A percentile compares a stretch with the other conserved stretches of the same genome.
phyloP scores from a whole-genome alignment of 2,888 invertebrate species.

The Drosophila eohydei region DNA sequence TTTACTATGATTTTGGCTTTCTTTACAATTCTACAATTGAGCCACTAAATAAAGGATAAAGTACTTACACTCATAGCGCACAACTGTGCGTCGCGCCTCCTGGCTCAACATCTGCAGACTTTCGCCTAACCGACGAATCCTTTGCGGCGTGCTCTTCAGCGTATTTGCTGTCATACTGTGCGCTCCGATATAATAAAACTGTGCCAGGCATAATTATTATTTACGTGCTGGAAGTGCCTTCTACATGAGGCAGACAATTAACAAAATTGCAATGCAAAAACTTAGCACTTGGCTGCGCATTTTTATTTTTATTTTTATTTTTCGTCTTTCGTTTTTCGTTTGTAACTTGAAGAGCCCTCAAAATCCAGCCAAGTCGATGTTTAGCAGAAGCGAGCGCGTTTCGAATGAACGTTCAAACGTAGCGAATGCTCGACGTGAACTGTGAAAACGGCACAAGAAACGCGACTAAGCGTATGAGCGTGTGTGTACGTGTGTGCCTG shows the following conservation, averaged over 20 bases:
- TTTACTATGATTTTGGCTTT: too few relatives aligned
- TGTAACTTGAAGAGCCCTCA: slow-evolving; percentile 18
- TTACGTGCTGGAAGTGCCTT: slow-evolving; percentile 21
- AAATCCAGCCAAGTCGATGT: slow-evolving; percentile 7
- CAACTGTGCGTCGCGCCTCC: slow-evolving; percentile 68
- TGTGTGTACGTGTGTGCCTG: slow-evolving; percentile 1
- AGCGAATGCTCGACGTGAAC: slow-evolving; percentile 69
- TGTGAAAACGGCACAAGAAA: slow-evolving; percentile 56
- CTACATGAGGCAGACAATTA: slow-evolving; percentile 77
- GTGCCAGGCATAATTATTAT: slow-evolving; percentile 28
- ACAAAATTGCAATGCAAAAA: slow-evolving; percentile 79
- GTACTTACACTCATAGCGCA: slow-evolving; percentile 79
- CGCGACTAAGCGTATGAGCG: slow-evolving; percentile 21
- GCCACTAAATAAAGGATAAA: background rate
- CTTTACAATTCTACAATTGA: background rate
- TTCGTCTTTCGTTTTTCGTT: slow-evolving; percentile 11
- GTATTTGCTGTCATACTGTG: slow-evolving; percentile 39
- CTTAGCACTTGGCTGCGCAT: slow-evolving; percentile 80
- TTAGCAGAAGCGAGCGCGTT: slow-evolving; percentile 21
- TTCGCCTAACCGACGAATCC: slow-evolving; percentile 67
- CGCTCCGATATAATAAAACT: slow-evolving; percentile 3
- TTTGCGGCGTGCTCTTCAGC: slow-evolving; percentile 59
- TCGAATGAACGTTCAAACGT: slow-evolving; percentile 62
- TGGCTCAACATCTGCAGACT: slow-evolving; percentile 79
- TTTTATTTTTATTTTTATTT: slow-evolving; percentile 52